Evolutionary conservation across 2,888 invertebrate species (phyloP).

Genomic region (Diplazon laetatorius): DNA sequence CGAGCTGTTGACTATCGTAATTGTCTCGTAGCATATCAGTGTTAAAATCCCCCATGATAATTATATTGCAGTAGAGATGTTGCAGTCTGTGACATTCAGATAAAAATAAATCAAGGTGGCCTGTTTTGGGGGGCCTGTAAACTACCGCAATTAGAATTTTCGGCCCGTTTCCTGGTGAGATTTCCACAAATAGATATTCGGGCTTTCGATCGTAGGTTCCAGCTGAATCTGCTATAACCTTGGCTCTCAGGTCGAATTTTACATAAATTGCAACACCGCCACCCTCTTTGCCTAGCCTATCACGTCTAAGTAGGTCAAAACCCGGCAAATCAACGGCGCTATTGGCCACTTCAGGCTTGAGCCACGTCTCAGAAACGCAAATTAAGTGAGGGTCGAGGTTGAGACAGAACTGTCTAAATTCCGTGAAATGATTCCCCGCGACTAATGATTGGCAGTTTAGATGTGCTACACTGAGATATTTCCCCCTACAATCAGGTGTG

Average conservation of each 20-base stretch:
- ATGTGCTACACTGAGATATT: not conserved
- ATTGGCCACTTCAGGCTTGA: not conserved
- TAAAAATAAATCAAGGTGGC: not conserved
- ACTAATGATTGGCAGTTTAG: not conserved
- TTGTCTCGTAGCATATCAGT: not conserved
- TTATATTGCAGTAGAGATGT: not conserved
- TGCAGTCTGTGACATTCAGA: not conserved
- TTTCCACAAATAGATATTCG: not conserved
- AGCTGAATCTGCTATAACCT: not conserved
- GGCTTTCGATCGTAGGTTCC: not conserved
- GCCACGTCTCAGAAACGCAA: not conserved
- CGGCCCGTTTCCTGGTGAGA: rapidly evolving
- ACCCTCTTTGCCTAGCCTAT: not conserved
- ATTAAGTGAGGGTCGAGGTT: not conserved
- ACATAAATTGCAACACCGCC: constrained; percentile 1
- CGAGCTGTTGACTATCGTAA: not conserved
- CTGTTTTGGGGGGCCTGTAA: not conserved
- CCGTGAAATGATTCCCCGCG: not conserved
- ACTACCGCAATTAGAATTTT: not conserved
- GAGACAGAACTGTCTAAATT: not conserved
- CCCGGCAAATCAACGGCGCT: not conserved
- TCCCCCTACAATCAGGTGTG: not conserved
- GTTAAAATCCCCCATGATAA: constrained; percentile 13
- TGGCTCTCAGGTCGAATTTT: too few relatives aligned
- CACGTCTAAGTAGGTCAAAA: not conserved